Percentiles rank a stretch among this genome's conserved stretches.
Evolutionary conservation across 1,140 invertebrate species (phyloP).

Genomic region (Stratiolaelaps scimitus): DNA sequence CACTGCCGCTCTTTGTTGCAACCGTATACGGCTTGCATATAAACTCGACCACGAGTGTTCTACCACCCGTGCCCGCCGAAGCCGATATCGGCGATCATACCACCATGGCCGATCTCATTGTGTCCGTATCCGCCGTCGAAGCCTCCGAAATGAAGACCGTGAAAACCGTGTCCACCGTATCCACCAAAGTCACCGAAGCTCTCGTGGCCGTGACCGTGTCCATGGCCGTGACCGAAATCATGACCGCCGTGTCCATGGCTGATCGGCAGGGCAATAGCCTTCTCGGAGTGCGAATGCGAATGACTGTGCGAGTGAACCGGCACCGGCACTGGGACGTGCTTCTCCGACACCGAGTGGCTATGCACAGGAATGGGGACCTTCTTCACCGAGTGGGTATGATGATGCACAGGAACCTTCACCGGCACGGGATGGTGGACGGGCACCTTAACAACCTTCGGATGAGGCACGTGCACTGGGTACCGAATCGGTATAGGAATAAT

Average conservation of each 20-base stretch:
- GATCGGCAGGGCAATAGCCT: not conserved
- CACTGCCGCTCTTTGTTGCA: too few relatives aligned
- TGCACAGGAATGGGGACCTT: not conserved
- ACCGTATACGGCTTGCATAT: too few relatives aligned
- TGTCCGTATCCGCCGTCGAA: not conserved
- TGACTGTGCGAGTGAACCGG: slow-evolving; percentile 1
- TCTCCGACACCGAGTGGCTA: slow-evolving; percentile 2
- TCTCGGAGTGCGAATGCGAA: slow-evolving; percentile 1
- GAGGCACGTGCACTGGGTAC: slow-evolving; percentile 19
- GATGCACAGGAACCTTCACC: slow-evolving; percentile 11
- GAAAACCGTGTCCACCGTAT: not conserved
- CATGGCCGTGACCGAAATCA: not conserved
- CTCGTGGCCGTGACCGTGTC: not conserved
- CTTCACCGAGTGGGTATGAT: not conserved
- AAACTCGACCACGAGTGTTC: not conserved
- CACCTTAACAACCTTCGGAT: slow-evolving; percentile 20
- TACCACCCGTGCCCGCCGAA: slow-evolving; percentile 27
- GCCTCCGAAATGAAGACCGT: too few relatives aligned
- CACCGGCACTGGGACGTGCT: slow-evolving; percentile 1
- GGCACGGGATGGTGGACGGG: not conserved
- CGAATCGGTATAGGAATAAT: slow-evolving; percentile 17
- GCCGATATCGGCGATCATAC: not conserved
- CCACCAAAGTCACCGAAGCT: not conserved
- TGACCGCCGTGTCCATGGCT: not conserved
- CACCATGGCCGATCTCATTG: slow-evolving; percentile 9